These are phyloP conservation scores for Apostichopus californicus DNA, from an alignment of 35 echinoderm and acorn worm species.

Conservation along the genomic window DNA sequence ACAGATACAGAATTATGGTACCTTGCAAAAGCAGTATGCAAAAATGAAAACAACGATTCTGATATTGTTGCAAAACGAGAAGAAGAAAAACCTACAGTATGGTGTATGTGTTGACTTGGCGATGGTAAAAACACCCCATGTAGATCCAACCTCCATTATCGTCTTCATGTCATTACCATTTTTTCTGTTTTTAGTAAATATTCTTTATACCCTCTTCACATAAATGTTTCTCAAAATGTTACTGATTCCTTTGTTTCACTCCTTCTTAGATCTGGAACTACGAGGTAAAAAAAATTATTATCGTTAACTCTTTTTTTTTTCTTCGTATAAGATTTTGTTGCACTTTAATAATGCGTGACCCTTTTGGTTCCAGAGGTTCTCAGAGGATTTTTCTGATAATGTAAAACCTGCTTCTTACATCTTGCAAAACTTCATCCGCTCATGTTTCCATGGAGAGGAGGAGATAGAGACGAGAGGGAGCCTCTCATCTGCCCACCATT, in stretches of 20 bases:
- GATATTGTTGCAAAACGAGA: no score
- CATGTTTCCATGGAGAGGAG: not conserved
- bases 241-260: conserved; percentile 17
- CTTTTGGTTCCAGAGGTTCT: not conserved
- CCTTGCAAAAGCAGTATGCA: no score
- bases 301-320: conserved; percentile 1
- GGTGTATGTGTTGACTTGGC: no score
- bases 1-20: no score
- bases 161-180: no score
- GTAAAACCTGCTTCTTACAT: conserved; percentile 5
- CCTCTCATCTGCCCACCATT: no score
- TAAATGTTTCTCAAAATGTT: not conserved
- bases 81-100: no score
- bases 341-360: not conserved
- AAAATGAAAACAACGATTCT: no score
- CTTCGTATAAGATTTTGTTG: not conserved
- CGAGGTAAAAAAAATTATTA: conserved; percentile 12
- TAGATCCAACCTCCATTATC: no score
- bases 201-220: no score
- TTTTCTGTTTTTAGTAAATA: no score
- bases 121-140: no score
- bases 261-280: conserved; percentile 7
- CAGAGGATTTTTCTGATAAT: not conserved
- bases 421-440: not conserved
- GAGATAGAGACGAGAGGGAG: not conserved